phyloP scores from a whole-genome alignment of 2,888 invertebrate genomes.

The Drosophila anomalata region DNA sequence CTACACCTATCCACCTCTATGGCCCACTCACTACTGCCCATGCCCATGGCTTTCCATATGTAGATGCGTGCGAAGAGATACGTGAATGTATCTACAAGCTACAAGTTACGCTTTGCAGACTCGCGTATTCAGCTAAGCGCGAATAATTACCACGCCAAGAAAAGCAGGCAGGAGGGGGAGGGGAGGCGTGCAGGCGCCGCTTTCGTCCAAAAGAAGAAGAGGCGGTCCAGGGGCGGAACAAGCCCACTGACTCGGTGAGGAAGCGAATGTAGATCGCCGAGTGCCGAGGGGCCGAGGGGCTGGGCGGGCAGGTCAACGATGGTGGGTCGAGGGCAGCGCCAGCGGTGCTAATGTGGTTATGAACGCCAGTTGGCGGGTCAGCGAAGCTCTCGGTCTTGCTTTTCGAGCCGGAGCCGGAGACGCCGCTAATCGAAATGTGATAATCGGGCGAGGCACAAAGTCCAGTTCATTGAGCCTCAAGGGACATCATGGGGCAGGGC shows the following conservation, averaged over 20 bases:
- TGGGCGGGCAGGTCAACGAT: conserved; percentile 34
- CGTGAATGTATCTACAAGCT: conserved; percentile 74
- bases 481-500: conserved; percentile 3
- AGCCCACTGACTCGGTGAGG: conserved; percentile 34
- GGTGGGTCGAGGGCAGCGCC: conserved; percentile 65
- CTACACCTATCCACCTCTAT: conserved; percentile 25
- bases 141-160: conserved; percentile 79
- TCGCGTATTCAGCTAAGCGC: conserved; percentile 80
- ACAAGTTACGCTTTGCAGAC: conserved; percentile 79
- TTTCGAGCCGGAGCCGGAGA: conserved; percentile 23
- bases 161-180: background rate
- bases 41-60: conserved; percentile 55
- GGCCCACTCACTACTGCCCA: conserved; percentile 10
- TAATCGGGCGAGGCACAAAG: conserved; percentile 55
- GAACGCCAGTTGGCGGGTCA: conserved; percentile 63
- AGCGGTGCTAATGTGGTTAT: conserved; percentile 77
- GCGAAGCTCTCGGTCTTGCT: conserved; percentile 14
- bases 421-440: conserved; percentile 66
- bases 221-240: conserved; percentile 63
- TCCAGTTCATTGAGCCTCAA: conserved; percentile 44
- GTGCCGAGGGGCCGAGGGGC: conserved; percentile 5
- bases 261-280: conserved; percentile 66
- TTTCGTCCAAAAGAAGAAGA: conserved; percentile 42
- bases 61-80: conserved; percentile 71
- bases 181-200: conserved; percentile 50